Base-by-base conservation (phyloP, 1,140 invertebrate genomes). In the Scylla paramamosain region DNA sequence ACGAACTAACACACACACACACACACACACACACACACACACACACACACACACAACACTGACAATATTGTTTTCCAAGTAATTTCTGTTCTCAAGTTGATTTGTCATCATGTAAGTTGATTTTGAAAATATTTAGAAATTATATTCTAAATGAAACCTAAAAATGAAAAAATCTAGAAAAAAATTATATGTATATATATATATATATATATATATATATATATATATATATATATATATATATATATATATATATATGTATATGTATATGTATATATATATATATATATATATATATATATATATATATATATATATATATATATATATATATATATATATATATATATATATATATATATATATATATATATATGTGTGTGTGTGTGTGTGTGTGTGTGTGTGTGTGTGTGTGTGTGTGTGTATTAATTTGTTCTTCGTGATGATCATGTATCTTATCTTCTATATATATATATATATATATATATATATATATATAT, bases 251-350 rank as follows among this genome's bases (percentile, higher is more conserved):
- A 52, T 52, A 91, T 1, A 52, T 52, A 8, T 52, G 67, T 52
- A 52, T 52, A 91, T 52, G 67, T 52, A 91, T 52, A 16, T 52
- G 67, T 52, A 91, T 52, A 91, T 52, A 52, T 52, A 8, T 52
- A 52, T 1, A 52, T 52, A 52, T 52, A 52, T 52, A 91, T 52
- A 91, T 52, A 91, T 52, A 91, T 52, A 52, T 48, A 91, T 48
- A 48, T 48, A 91, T 91, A 48, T 91, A 52, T 91, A 91, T 91
- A 91, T 91, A 91, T 91, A 52, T 91, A 91, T 91, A 91, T 91
- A 91, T 91, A 91, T 91, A 91, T 52, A 52, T 91, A 91, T 91
- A 91, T 91, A 91, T 91, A 91, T 52, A 52, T 52, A 52, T 52
- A 91, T 52, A 91, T 52, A 91, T 52, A 91, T 52, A 52, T 91